A percentile compares a stretch with the other conserved stretches of the same genome.
Conservation (phyloP, 2,113 vertebrate species). For the Chloebia gouldiae region DNA sequence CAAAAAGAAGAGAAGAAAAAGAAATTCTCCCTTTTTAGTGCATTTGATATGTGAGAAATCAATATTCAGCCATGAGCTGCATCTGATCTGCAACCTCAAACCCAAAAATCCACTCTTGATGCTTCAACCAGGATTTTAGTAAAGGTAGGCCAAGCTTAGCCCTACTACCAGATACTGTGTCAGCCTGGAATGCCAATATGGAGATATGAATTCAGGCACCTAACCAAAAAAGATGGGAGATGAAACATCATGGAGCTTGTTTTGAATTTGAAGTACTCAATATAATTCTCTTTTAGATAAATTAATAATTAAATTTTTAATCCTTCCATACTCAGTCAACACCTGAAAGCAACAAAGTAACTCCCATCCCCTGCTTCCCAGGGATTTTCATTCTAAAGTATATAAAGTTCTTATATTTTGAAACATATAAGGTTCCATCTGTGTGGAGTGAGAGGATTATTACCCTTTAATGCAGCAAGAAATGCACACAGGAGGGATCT, state of each 20-base stretch:
- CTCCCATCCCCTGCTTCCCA: neutral
- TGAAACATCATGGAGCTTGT: neutral
- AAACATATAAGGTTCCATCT: neutral
- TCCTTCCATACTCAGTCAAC: neutral
- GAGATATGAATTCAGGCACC: neutral
- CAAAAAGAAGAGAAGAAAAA: neutral
- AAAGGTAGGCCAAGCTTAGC: neutral
- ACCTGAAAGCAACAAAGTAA: neutral
- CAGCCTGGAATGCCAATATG: neutral
- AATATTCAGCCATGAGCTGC: neutral
- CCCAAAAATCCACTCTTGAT: neutral
- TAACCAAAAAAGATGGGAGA: neutral
- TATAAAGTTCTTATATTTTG: neutral
- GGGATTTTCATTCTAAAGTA: neutral
- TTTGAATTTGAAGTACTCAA: neutral
- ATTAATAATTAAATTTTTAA: neutral
- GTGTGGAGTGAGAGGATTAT: neutral
- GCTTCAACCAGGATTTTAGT: neutral
- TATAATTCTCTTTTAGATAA: neutral
- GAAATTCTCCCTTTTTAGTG: neutral
- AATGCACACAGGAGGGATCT: neutral
- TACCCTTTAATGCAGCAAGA: neutral
- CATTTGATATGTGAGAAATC: neutral
- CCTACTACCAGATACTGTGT: neutral
- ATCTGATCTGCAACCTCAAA: neutral